Evolutionary conservation across 2,888 invertebrate species (phyloP).

Genomic region (Bellardia pandia): DNA sequence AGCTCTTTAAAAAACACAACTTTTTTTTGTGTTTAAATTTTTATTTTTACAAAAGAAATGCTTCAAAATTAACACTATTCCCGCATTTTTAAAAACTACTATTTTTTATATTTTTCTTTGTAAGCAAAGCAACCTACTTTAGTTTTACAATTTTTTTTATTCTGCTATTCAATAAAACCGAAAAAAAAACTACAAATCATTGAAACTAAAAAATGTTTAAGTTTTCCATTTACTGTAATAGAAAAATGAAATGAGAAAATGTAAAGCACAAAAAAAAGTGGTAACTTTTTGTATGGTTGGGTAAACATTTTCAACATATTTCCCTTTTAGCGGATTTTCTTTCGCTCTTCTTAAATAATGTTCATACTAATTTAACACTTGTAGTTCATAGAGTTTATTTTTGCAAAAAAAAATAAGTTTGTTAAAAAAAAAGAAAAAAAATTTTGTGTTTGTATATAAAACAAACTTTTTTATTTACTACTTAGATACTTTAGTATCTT

Average conservation of each 20-base stretch:
- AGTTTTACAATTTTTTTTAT: conserved; percentile 32
- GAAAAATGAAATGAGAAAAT: conserved; percentile 34
- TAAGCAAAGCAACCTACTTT: conserved; percentile 2
- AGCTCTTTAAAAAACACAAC: no score
- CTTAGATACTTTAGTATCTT: conserved; percentile 24
- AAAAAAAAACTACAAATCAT: background rate
- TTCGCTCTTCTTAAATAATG: conserved; percentile 6
- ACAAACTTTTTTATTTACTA: background rate
- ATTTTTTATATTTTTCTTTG: conserved; percentile 4
- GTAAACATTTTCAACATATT: conserved; percentile 58
- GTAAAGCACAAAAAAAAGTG: background rate
- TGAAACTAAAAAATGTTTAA: conserved; percentile 14
- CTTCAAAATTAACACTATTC: background rate
- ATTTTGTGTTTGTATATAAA: background rate
- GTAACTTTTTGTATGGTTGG: conserved; percentile 42
- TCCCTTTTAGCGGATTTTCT: conserved; percentile 29
- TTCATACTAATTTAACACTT: conserved; percentile 48
- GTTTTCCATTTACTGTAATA: conserved; percentile 37
- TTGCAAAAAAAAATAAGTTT: background rate
- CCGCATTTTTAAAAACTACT: background rate
- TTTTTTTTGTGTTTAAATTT: no score
- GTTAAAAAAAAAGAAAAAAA: background rate
- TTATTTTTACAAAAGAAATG: no score
- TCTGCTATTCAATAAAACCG: background rate
- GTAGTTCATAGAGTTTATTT: conserved; percentile 10